phyloP scores from a whole-genome alignment of 2,888 invertebrate species.

The Copidosoma aretas region DNA sequence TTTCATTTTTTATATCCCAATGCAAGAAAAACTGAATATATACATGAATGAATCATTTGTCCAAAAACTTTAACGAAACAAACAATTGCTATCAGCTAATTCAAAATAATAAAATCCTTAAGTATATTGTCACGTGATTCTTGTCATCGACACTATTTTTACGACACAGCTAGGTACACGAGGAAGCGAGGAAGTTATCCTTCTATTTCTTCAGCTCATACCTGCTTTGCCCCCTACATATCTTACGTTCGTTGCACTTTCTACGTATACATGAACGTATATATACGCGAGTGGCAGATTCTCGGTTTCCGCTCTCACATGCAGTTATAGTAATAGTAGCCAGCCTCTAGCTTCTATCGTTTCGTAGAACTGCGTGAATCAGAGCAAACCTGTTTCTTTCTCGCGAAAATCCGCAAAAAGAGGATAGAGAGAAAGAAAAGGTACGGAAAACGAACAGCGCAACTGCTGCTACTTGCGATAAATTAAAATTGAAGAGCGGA shows the following conservation, averaged over 20 bases:
- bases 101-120: background rate
- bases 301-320: conserved; percentile 32
- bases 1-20: background rate
- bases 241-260: conserved; percentile 2
- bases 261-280: conserved; percentile 4
- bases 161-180: background rate
- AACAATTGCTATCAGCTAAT: no score
- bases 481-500: background rate
- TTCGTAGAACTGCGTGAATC: conserved; percentile 47
- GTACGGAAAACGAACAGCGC: background rate
- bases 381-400: conserved; percentile 42
- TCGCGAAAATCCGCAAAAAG: conserved; percentile 28
- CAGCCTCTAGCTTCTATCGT: conserved; percentile 42
- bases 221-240: background rate
- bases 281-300: conserved; percentile 19
- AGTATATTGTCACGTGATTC: background rate
- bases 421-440: conserved; percentile 3
- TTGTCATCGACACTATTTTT: background rate
- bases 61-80: no score
- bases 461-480: background rate
- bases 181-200: background rate
- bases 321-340: conserved; percentile 19
- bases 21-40: background rate
- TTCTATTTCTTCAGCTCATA: background rate
- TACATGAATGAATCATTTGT: no score